Conservation (phyloP, 2,888 invertebrate genomes). For the Drymonia ruficornis region DNA sequence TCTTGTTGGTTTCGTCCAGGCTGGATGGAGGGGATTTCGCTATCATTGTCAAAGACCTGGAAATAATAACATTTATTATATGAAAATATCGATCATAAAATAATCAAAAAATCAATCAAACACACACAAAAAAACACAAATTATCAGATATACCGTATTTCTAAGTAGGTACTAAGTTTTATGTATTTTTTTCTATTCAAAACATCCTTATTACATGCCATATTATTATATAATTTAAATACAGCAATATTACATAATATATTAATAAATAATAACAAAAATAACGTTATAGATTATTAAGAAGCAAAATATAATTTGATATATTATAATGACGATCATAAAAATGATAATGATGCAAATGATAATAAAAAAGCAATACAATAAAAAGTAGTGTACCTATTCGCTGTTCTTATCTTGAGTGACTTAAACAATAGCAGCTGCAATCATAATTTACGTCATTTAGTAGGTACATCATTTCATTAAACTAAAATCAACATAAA, state of each 20-base stretch:
- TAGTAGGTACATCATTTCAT: conserved; percentile 55
- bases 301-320: conserved; percentile 33
- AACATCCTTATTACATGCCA: conserved; percentile 27
- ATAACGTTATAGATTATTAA: conserved; percentile 24
- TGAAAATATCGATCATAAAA: background rate
- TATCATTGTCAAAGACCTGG: conserved; percentile 76
- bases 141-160: background rate
- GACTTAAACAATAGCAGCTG: conserved; percentile 85
- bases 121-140: background rate
- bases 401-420: conserved; percentile 78
- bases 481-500: conserved; percentile 10
- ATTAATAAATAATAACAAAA: conserved; percentile 9
- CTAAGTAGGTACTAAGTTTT: no score
- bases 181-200: conserved; percentile 1
- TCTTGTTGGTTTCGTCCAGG: conserved; percentile 64
- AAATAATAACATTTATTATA: conserved; percentile 38
- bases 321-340: conserved; percentile 15
- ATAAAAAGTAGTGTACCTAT: conserved; percentile 79
- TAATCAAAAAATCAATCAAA: background rate
- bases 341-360: conserved; percentile 52
- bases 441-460: conserved; percentile 67
- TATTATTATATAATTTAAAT: conserved; percentile 6
- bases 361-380: conserved; percentile 64
- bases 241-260: conserved; percentile 24
- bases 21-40: conserved; percentile 74